A percentile compares a stretch with the other conserved stretches of the same genome.
These are phyloP conservation scores for Hylaeus volcanicus DNA, from an alignment of 1,140 invertebrate species.

Conservation along the genomic window DNA sequence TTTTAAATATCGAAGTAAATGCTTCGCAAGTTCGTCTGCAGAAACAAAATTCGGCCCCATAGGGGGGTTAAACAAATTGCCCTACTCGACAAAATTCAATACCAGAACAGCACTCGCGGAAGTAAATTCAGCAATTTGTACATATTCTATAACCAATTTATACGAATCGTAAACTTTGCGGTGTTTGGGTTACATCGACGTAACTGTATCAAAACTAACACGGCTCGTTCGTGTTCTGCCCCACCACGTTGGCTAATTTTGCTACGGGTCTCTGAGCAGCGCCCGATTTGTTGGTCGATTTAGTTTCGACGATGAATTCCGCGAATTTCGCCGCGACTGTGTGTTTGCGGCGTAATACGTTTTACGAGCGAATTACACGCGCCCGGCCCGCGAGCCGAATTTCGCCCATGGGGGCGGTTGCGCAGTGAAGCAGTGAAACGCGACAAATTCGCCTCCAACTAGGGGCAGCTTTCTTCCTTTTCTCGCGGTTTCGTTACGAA, in stretches of 20 bases:
- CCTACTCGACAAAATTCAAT: too few relatives aligned
- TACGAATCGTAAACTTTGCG: neutral
- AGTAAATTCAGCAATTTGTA: too few relatives aligned
- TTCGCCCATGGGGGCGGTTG: neutral
- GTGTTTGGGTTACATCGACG: neutral
- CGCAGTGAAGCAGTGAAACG: neutral
- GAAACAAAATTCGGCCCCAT: too few relatives aligned
- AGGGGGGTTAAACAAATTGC: too few relatives aligned
- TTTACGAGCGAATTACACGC: constrained; percentile 17
- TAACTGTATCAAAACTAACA: neutral
- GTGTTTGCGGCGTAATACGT: constrained; percentile 8
- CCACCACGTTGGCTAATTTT: neutral
- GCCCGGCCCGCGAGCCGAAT: neutral
- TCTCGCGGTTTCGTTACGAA: neutral
- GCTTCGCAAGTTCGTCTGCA: too few relatives aligned
- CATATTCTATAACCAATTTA: too few relatives aligned
- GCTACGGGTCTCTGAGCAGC: neutral
- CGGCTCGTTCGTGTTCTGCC: neutral
- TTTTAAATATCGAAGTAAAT: too few relatives aligned
- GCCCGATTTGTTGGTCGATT: neutral
- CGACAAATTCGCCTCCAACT: neutral
- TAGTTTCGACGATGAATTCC: constrained; percentile 4
- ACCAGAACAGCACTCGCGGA: too few relatives aligned
- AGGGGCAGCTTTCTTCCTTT: neutral
- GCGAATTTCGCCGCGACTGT: neutral